Evolutionary conservation across 2,888 invertebrate genomes (phyloP).

Genomic region (Parasteatoda lunata): DNA sequence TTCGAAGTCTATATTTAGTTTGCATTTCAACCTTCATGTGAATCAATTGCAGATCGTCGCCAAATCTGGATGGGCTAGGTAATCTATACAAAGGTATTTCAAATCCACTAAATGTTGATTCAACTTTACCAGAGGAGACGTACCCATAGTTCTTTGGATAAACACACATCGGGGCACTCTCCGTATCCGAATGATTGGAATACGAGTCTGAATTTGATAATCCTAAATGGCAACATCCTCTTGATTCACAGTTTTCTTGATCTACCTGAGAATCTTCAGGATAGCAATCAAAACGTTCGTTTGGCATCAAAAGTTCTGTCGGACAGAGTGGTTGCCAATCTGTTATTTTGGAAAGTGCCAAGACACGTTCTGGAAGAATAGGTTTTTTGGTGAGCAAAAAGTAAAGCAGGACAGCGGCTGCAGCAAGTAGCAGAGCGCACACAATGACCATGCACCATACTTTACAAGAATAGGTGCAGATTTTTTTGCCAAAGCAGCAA

Average conservation of each 20-base stretch:
- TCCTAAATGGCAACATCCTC: slow-evolving; percentile 67
- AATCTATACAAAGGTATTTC: slow-evolving; percentile 57
- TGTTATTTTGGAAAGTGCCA: slow-evolving; percentile 20
- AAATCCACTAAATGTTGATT: slow-evolving; percentile 56
- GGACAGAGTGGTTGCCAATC: slow-evolving; percentile 59
- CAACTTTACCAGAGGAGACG: slow-evolving; percentile 39
- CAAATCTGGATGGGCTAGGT: slow-evolving; percentile 64
- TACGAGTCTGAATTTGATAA: not conserved
- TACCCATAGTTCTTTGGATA: slow-evolving; percentile 69
- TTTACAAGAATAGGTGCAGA: slow-evolving; percentile 56
- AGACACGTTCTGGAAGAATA: not conserved
- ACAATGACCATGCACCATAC: slow-evolving; percentile 47
- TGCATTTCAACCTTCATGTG: slow-evolving; percentile 67
- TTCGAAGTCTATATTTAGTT: slow-evolving; percentile 65
- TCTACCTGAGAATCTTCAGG: slow-evolving; percentile 51
- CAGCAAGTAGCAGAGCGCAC: slow-evolving; percentile 49
- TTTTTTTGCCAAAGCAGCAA: slow-evolving; percentile 26
- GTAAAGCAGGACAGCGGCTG: slow-evolving; percentile 45
- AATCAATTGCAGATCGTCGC: slow-evolving; percentile 62
- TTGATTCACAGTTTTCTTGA: slow-evolving; percentile 39
- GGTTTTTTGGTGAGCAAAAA: slow-evolving; percentile 45
- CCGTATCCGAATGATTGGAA: not conserved
- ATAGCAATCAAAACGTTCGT: slow-evolving; percentile 65
- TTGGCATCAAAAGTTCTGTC: not conserved
- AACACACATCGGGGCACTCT: slow-evolving; percentile 46